Conservation (phyloP, 2,888 invertebrate species). For the Lomographa bimaculata region DNA sequence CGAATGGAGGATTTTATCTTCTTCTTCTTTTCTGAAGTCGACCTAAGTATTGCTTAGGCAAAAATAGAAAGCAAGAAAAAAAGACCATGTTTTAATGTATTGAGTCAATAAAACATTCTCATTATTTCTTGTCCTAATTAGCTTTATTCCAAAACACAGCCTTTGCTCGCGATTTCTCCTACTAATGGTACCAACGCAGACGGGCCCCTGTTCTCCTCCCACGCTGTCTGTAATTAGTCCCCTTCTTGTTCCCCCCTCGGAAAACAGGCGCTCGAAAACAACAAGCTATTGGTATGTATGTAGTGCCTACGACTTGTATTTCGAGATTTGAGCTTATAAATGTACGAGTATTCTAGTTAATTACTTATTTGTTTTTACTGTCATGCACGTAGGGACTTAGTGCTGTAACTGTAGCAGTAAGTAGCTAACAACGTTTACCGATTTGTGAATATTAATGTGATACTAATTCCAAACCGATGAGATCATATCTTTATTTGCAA, state of each 20-base stretch:
- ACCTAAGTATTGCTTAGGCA: too few relatives aligned
- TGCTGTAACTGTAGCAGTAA: too few relatives aligned
- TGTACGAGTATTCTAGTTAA: slow-evolving; percentile 2
- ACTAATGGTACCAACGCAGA: slow-evolving; percentile 9
- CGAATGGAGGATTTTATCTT: too few relatives aligned
- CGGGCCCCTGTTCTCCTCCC: slow-evolving; percentile 10
- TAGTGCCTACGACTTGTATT: slow-evolving; percentile 8
- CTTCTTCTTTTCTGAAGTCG: too few relatives aligned
- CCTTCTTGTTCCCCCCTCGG: slow-evolving; percentile 38
- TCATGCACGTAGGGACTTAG: too few relatives aligned
- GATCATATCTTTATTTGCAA: too few relatives aligned
- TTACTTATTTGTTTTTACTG: not conserved
- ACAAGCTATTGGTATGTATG: slow-evolving; percentile 52
- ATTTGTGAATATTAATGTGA: too few relatives aligned
- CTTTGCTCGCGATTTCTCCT: slow-evolving; percentile 8
- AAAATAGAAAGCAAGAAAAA: too few relatives aligned
- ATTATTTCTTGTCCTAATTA: slow-evolving; percentile 1
- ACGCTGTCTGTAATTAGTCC: slow-evolving; percentile 56
- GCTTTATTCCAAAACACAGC: slow-evolving; percentile 8
- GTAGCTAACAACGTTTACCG: too few relatives aligned
- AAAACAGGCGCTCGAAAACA: slow-evolving; percentile 61
- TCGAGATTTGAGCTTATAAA: slow-evolving; percentile 13
- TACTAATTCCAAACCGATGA: too few relatives aligned
- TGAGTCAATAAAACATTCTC: too few relatives aligned
- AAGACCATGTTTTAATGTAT: too few relatives aligned